These are phyloP conservation scores for Candoia aspera DNA, from an alignment of 2,113 vertebrate genomes.

Conservation along the genomic window DNA sequence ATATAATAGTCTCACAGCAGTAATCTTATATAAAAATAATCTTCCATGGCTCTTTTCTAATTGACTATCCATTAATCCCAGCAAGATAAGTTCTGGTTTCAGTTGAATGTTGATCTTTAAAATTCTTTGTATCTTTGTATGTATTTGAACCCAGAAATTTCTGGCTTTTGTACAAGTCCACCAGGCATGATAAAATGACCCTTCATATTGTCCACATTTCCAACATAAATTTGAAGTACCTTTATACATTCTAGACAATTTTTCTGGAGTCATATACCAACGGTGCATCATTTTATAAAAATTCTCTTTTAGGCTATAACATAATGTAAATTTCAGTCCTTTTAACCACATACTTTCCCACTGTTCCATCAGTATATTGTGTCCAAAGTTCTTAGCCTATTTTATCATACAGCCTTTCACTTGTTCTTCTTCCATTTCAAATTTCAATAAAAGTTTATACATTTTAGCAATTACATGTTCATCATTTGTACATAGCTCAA, in stretches of 20 bases:
- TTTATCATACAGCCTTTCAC: background rate
- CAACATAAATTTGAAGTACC: background rate
- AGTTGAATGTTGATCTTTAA: too few species aligned
- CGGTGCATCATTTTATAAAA: background rate
- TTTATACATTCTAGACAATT: background rate
- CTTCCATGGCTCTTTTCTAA: too few species aligned
- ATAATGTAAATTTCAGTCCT: background rate
- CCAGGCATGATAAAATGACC: background rate
- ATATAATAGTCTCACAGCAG: too few species aligned
- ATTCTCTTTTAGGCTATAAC: background rate
- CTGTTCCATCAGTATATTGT: background rate
- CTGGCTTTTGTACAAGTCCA: background rate
- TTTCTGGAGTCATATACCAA: background rate
- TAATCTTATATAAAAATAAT: too few species aligned
- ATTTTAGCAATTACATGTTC: background rate
- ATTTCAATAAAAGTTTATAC: background rate
- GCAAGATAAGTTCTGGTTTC: too few species aligned
- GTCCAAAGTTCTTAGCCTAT: background rate
- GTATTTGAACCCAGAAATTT: background rate
- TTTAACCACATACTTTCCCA: background rate
- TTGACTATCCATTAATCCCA: too few species aligned
- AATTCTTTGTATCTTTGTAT: too few species aligned
- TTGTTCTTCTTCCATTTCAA: background rate
- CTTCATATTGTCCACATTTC: background rate
- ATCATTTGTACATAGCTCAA: background rate